Base-by-base conservation (phyloP, 2,888 invertebrate species). In the Cosmia trapezina region DNA sequence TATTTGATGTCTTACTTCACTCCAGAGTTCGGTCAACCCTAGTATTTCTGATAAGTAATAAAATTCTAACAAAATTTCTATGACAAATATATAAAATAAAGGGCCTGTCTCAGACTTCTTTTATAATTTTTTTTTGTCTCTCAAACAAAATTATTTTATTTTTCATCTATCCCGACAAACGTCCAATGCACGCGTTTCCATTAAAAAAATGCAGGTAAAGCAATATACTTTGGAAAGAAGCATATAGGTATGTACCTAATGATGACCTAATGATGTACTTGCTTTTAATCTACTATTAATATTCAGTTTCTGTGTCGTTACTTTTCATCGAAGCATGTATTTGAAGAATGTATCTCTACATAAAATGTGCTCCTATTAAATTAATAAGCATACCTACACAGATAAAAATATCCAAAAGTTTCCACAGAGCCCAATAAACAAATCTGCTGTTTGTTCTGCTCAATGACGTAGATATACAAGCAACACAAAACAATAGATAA, bases 401-500 rank as follows among this genome's bases (percentile, higher is more conserved):
- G 41, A 41, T 41, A 41, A 8, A 8, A 6, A 37, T 37, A 73
- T 43, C 67, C 12, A 43, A 73, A 76, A 67, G 49, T 56, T 33
- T 54, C 19, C 56, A 19, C 41, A 66, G 17, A 14, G 2, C 19
- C 33, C 33, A 49, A 43, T 73, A 73, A 33, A 76, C 56, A 73
- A 76, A 66, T 56, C 49, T 33, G 14, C 4, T 56, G 85, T 74
- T 82, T 70, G 49, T 56, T 69, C 37, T 37, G 61, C 53, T 65
- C 67, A 78, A 81, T 80, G 67, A 59, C 59, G 67, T 70, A 63
- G 74, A 83, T 76, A n/a, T n/a, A n/a, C n/a, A n/a, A n/a, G n/a
- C n/a, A n/a, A n/a, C n/a, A n/a, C n/a, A n/a, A n/a, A n/a, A n/a
- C n/a, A n/a, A n/a, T n/a, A n/a, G n/a, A n/a, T n/a, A n/a, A 80